These are phyloP conservation scores for Gnathonemus echidnorhynchus DNA, from an alignment of 2,113 vertebrate genomes.

Conservation along the genomic window DNA sequence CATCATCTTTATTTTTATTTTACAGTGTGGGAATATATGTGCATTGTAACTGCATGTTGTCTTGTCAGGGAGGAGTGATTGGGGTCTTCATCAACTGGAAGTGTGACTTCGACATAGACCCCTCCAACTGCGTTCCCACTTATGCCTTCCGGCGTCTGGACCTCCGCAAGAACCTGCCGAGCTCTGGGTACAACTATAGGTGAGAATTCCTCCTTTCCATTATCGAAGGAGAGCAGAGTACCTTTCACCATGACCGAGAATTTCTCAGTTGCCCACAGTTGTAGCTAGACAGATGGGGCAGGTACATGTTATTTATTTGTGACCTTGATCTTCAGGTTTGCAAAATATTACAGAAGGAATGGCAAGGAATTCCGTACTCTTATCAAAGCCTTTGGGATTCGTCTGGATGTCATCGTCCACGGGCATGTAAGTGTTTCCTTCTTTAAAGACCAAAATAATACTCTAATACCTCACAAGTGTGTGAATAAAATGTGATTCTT, in stretches of 20 bases:
- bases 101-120: slow-evolving; percentile 70
- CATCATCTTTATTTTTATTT: too few species aligned
- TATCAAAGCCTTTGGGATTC: slow-evolving; percentile 79
- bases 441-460: not conserved
- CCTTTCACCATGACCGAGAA: not conserved
- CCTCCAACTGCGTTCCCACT: slow-evolving; percentile 62
- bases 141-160: slow-evolving; percentile 78
- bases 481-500: slow-evolving; percentile 9
- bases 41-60: not conserved
- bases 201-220: slow-evolving; percentile 23
- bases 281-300: not conserved
- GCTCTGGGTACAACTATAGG: slow-evolving; percentile 73
- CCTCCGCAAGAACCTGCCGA: slow-evolving; percentile 53
- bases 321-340: slow-evolving; percentile 54
- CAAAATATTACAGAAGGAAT: slow-evolving; percentile 70
- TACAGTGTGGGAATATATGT: not conserved
- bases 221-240: not conserved
- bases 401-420: slow-evolving; percentile 80
- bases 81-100: slow-evolving; percentile 74
- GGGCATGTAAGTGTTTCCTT: slow-evolving; percentile 62
- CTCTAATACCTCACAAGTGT: not conserved
- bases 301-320: not conserved
- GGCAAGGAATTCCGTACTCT: slow-evolving; percentile 67
- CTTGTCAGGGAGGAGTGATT: slow-evolving; percentile 69
- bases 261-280: not conserved